Conservation (phyloP, 2,888 invertebrate genomes). For the Ariolimax columbianus region DNA sequence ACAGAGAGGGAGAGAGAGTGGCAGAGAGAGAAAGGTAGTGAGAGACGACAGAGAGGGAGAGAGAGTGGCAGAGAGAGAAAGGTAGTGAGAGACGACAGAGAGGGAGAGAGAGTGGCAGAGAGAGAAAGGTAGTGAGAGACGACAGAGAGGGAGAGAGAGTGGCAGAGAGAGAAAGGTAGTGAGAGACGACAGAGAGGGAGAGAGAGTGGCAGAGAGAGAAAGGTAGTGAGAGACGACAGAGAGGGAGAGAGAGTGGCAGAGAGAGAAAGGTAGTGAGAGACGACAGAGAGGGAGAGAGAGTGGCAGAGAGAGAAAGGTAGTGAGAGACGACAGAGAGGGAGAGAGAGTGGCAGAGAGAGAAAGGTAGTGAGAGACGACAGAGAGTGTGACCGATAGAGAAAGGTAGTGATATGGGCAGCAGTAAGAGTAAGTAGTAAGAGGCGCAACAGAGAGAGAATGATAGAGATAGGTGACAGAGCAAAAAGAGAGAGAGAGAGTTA, state of each 20-base stretch:
- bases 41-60: too few species aligned
- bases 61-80: not conserved
- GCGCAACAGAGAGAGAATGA: slow-evolving; percentile 31
- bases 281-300: too few species aligned
- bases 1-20: too few species aligned
- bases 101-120: not conserved
- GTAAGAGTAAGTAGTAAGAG: slow-evolving; percentile 46
- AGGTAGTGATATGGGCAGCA: slow-evolving; percentile 32
- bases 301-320: not conserved
- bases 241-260: not conserved
- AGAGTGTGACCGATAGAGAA: not conserved
- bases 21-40: not conserved
- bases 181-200: slow-evolving; percentile 36
- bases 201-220: not conserved
- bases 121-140: slow-evolving; percentile 41
- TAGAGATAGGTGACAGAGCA: slow-evolving; percentile 46
- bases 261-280: not conserved
- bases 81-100: not conserved
- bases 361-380: too few species aligned
- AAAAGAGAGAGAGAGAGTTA: slow-evolving; percentile 28
- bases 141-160: slow-evolving; percentile 31
- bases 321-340: not conserved
- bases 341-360: slow-evolving; percentile 15
- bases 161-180: slow-evolving; percentile 15
- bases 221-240: not conserved